Conservation (phyloP, 2,888 invertebrate genomes). For the Drosophila koepferae region DNA sequence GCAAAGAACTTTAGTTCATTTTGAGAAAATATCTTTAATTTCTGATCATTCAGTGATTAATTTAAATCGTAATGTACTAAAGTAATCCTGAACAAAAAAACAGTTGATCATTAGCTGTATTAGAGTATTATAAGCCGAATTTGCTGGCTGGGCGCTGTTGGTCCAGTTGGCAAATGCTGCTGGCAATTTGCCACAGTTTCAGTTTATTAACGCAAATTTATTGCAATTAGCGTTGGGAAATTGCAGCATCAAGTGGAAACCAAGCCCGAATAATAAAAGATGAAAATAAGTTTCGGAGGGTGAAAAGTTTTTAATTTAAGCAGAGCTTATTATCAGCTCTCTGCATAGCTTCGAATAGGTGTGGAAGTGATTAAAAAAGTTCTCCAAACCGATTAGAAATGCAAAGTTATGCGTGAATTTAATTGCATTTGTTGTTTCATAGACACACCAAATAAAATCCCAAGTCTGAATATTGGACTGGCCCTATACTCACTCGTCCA, state of each 20-base stretch:
- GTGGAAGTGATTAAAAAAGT: constrained; percentile 76
- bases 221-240: constrained; percentile 71
- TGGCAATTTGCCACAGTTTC: constrained; percentile 66
- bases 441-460: constrained; percentile 3
- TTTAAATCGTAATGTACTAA: not conserved
- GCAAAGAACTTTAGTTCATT: no score
- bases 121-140: constrained; percentile 8
- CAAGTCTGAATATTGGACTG: not conserved
- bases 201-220: constrained; percentile 78
- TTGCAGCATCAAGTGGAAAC: constrained; percentile 49
- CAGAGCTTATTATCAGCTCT: constrained; percentile 72
- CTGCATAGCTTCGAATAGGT: constrained; percentile 56
- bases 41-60: no score
- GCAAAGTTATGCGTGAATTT: constrained; percentile 68
- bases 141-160: constrained; percentile 15
- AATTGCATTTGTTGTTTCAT: constrained; percentile 56
- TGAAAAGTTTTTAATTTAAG: constrained; percentile 77
- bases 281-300: constrained; percentile 34
- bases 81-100: not conserved
- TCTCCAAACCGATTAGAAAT: constrained; percentile 64
- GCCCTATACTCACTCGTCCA: not conserved
- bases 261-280: constrained; percentile 26
- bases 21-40: no score
- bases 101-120: not conserved
- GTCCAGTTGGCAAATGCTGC: constrained; percentile 50